phyloP scores from a whole-genome alignment of 2,888 invertebrate species.

The Drosophila anomalipes region DNA sequence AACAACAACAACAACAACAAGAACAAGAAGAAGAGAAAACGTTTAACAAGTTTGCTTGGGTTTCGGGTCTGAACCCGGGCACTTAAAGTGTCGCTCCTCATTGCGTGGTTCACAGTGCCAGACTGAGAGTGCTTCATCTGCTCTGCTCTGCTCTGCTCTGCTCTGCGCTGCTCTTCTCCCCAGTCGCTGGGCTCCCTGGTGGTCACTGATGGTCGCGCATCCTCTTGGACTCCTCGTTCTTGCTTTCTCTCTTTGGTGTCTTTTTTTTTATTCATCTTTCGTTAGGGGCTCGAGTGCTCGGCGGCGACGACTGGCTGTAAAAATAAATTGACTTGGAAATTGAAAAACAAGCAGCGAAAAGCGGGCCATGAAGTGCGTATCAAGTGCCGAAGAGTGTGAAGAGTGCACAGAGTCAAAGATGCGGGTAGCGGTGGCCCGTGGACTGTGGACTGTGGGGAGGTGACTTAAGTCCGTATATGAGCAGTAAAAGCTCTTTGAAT shows the following conservation, averaged over 20 bases:
- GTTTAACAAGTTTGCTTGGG: slow-evolving; percentile 59
- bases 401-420: slow-evolving; percentile 17
- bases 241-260: neutral
- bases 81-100: slow-evolving; percentile 79
- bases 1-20: slow-evolving; percentile 10
- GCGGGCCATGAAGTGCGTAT: slow-evolving; percentile 55
- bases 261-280: neutral
- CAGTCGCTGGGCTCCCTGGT: neutral
- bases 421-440: neutral
- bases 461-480: slow-evolving; percentile 46
- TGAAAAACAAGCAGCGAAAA: slow-evolving; percentile 68
- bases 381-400: slow-evolving; percentile 44
- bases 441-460: neutral
- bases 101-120: slow-evolving; percentile 59
- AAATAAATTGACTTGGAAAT: slow-evolving; percentile 82
- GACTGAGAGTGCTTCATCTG: slow-evolving; percentile 47
- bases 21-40: slow-evolving; percentile 22
- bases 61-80: slow-evolving; percentile 39
- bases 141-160: neutral
- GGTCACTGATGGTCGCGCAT: slow-evolving; percentile 35
- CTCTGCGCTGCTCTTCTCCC: slow-evolving; percentile 6
- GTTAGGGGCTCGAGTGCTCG: slow-evolving; percentile 43
- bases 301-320: slow-evolving; percentile 63
- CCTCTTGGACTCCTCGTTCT: slow-evolving; percentile 43
- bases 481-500: slow-evolving; percentile 57